These are phyloP conservation scores for Matsumurasca onukii DNA, from an alignment of 1,140 invertebrate genomes.

Conservation along the genomic window DNA sequence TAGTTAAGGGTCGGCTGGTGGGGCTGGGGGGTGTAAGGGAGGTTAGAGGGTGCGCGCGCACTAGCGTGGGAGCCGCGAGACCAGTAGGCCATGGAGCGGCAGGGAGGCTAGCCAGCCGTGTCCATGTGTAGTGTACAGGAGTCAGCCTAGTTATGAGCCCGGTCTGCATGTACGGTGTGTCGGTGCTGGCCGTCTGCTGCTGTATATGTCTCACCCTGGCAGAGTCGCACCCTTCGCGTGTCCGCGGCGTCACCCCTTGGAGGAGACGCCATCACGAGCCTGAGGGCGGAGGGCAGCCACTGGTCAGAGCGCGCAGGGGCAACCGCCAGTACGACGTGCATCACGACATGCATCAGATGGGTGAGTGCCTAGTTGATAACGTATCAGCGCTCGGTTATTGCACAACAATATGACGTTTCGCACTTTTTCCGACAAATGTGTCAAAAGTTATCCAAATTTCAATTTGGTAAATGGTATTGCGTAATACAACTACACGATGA, in stretches of 20 bases:
- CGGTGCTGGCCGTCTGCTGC: neutral
- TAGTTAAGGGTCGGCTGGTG: neutral
- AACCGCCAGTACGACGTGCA: neutral
- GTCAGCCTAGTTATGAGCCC: neutral
- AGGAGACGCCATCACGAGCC: neutral
- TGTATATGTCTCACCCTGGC: no score
- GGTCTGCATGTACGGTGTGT: neutral
- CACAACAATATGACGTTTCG: no score
- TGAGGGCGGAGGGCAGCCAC: neutral
- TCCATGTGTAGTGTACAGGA: neutral
- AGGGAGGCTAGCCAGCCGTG: neutral
- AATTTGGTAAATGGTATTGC: no score
- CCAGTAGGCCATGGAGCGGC: neutral
- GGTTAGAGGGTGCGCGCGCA: neutral
- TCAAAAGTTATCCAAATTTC: no score
- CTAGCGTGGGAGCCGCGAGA: neutral
- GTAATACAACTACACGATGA: no score
- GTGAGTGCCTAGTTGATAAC: neutral
- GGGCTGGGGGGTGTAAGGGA: neutral
- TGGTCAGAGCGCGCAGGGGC: neutral
- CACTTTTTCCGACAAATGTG: no score
- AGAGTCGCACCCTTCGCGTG: no score
- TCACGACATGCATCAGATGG: neutral
- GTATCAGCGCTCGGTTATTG: no score
- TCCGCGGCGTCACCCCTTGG: neutral